Base-by-base conservation (phyloP, 1,140 invertebrate species). In the Zaprionus inermis region DNA sequence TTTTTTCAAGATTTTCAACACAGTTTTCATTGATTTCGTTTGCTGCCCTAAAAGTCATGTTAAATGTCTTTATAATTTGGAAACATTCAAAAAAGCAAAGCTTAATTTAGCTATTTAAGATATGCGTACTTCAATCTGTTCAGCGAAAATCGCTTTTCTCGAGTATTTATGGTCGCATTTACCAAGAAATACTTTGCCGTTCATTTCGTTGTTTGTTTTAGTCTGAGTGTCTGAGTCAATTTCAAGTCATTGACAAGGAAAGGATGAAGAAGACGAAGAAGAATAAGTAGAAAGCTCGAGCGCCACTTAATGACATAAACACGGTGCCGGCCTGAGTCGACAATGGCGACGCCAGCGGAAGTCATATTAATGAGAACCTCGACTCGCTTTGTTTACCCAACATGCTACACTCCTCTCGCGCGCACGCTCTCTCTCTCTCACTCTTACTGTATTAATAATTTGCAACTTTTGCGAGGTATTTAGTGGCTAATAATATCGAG, bases 221-320 rank as follows among this genome's bases (percentile, higher is more conserved):
- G 22, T 12, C 18, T 30, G 46, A 64, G 58, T 69, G 56, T 41
- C 65, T 64, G 51, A 65, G 58, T 70, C 78, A 81, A 74, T 44
- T 49, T n/a, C 5, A 5, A 56, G 12, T 24, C 30, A 32, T 61
- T 46, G 66, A 68, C 51, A 57, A 69, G 57, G 44, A 64, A 63
- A 34, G 46, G 44, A 36, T 24, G 24, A 28, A 28, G 24, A 28
- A 28, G 22, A 24, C 2, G 4, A 4, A 16, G n/a, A n/a, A 16
- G 38, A 1, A 16, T 2, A 16, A 41, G 38, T 2, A 16, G 38
- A 16, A 44, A 44, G 38, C n/a, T 55, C 64, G 64, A 78, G 60
- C 61, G 41, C 65, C 76, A 80, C 78, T 83, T 83, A 88, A 89
- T 88, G 74, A 88, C 74, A 89, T 70, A 81, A 83, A 72, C 84